Percentiles rank a stretch among this genome's conserved stretches.
These are phyloP conservation scores for Hyperopisus bebe DNA, from an alignment of 2,113 vertebrate genomes.

Conservation along the genomic window DNA sequence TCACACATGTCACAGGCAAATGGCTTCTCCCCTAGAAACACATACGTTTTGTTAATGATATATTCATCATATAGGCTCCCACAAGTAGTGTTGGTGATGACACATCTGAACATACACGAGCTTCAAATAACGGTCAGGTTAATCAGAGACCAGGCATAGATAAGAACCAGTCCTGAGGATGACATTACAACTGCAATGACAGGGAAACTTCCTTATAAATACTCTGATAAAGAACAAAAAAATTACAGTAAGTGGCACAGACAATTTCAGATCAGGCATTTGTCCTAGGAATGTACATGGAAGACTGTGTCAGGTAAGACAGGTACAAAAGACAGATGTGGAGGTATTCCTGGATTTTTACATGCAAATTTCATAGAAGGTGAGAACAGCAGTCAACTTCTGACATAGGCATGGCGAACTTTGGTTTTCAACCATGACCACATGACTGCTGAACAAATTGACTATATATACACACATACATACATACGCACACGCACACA, in stretches of 20 bases:
- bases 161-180: background rate
- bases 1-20: conserved; percentile 88
- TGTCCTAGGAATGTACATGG: background rate
- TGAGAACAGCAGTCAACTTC: background rate
- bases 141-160: background rate
- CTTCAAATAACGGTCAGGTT: background rate
- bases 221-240: background rate
- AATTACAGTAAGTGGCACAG: background rate
- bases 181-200: background rate
- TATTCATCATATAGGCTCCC: background rate
- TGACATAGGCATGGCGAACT: background rate
- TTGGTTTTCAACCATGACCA: background rate
- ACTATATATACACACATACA: background rate
- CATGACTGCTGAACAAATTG: background rate
- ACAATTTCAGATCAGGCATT: background rate
- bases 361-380: background rate
- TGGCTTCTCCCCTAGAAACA: conserved; percentile 81
- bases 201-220: background rate
- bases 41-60: background rate
- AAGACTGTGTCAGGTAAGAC: background rate
- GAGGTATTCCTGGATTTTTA: background rate
- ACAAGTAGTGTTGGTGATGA: background rate
- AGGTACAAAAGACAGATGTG: background rate
- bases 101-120: background rate
- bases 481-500: no score